A percentile compares a stretch with the other conserved stretches of the same genome.
These are phyloP conservation scores for Amphiprion clarkii DNA, from an alignment of 2,797 vertebrate genomes.

Conservation along the genomic window DNA sequence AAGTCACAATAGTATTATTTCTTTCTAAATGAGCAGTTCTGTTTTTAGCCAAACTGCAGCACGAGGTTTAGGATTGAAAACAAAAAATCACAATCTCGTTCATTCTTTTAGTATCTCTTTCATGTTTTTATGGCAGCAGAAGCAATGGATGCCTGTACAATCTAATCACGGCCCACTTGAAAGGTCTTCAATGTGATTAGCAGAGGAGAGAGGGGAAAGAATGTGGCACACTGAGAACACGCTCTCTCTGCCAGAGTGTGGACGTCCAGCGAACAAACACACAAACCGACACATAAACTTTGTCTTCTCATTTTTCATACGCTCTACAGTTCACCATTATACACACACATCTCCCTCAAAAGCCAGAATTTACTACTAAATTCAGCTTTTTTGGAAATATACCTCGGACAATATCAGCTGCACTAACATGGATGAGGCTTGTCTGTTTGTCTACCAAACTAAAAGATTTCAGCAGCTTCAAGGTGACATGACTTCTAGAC, in stretches of 20 bases:
- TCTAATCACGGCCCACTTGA: slow-evolving; percentile 81
- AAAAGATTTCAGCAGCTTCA: background rate
- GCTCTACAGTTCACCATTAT: background rate
- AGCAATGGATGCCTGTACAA: slow-evolving; percentile 66
- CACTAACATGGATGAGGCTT: background rate
- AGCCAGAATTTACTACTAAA: background rate
- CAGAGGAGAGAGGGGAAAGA: slow-evolving; percentile 59
- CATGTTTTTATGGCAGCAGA: slow-evolving; percentile 38
- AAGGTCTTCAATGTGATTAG: slow-evolving; percentile 72
- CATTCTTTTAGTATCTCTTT: slow-evolving; percentile 20
- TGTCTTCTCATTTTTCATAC: background rate
- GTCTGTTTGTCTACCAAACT: no score
- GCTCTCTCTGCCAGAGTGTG: slow-evolving; percentile 13
- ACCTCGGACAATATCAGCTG: background rate
- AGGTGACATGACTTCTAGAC: background rate
- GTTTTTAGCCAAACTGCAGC: background rate
- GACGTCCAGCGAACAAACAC: slow-evolving; percentile 29
- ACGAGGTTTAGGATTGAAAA: background rate
- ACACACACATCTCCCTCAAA: background rate
- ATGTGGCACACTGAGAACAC: slow-evolving; percentile 53
- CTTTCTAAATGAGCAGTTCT: background rate
- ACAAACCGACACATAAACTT: slow-evolving; percentile 13
- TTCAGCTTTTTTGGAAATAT: background rate
- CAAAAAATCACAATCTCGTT: slow-evolving; percentile 8
- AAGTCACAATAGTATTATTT: background rate